Evolutionary conservation across 2,113 vertebrate genomes (phyloP).

Genomic region (Gnathonemus echidnorhynchus): DNA sequence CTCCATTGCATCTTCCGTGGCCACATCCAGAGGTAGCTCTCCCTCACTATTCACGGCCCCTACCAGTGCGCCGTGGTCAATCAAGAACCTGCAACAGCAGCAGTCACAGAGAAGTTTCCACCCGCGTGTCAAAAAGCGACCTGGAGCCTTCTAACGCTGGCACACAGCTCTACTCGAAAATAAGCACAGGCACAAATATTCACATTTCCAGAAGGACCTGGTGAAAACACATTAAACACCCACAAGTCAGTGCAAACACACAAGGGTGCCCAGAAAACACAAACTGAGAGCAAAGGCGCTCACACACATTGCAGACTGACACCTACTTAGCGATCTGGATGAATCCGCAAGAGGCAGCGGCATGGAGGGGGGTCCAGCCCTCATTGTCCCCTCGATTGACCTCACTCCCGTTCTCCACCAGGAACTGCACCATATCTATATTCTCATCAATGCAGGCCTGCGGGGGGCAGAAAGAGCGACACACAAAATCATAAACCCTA

Average conservation of each 20-base stretch:
- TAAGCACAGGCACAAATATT: neutral
- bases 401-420: conserved; percentile 68
- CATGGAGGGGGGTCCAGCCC: conserved; percentile 74
- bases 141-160: neutral
- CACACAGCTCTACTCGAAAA: neutral
- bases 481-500: neutral
- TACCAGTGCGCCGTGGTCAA: conserved; percentile 63
- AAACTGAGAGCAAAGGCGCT: neutral
- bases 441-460: conserved; percentile 77
- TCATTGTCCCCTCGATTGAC: conserved; percentile 72
- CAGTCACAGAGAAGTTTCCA: neutral
- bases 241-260: neutral
- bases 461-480: neutral
- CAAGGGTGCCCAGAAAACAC: neutral
- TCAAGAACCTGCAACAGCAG: conserved; percentile 56
- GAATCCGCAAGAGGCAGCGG: conserved; percentile 71
- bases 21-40: conserved; percentile 69
- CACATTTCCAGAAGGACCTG: neutral
- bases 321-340: conserved; percentile 68
- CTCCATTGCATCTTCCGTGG: conserved; percentile 67
- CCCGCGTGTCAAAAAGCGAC: neutral
- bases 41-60: conserved; percentile 71
- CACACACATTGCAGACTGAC: neutral
- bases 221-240: neutral
- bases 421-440: conserved; percentile 72